Conservation (phyloP, 2,113 vertebrate genomes). For the Stomatorhinus ivindoensis region DNA sequence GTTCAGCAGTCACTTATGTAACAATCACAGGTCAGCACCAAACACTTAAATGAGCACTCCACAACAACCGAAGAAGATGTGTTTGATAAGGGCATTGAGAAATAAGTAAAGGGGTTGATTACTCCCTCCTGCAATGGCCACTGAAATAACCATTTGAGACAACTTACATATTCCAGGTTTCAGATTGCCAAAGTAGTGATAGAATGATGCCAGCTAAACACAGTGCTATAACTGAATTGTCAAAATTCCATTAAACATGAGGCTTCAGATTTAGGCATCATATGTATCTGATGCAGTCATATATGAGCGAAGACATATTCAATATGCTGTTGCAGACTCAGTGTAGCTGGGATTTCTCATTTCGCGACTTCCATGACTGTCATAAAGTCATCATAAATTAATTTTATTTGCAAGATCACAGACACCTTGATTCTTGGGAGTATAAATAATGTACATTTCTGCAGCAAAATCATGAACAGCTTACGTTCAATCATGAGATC, state of each 20-base stretch:
- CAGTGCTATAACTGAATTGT: conserved; percentile 45
- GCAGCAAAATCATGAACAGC: neutral
- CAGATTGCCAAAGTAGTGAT: conserved; percentile 32
- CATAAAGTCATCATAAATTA: neutral
- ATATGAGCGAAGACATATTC: neutral
- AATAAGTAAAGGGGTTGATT: conserved; percentile 52
- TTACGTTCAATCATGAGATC: neutral
- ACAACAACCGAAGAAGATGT: conserved; percentile 56
- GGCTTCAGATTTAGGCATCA: neutral
- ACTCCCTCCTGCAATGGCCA: conserved; percentile 47
- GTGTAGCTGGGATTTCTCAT: neutral
- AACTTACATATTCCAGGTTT: conserved; percentile 28
- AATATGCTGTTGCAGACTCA: neutral
- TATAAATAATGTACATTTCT: neutral
- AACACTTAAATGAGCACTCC: conserved; percentile 58
- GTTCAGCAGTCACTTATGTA: conserved; percentile 52
- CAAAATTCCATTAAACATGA: conserved; percentile 28
- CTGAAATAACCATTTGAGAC: conserved; percentile 32
- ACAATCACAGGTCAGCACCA: conserved; percentile 60
- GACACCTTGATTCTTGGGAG: neutral
- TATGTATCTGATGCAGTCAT: neutral
- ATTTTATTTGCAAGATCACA: neutral
- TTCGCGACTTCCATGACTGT: neutral
- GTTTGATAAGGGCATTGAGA: conserved; percentile 77
- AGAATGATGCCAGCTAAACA: conserved; percentile 39